Conservation (phyloP, 2,888 invertebrate genomes). For the Metallyticus violacea region DNA sequence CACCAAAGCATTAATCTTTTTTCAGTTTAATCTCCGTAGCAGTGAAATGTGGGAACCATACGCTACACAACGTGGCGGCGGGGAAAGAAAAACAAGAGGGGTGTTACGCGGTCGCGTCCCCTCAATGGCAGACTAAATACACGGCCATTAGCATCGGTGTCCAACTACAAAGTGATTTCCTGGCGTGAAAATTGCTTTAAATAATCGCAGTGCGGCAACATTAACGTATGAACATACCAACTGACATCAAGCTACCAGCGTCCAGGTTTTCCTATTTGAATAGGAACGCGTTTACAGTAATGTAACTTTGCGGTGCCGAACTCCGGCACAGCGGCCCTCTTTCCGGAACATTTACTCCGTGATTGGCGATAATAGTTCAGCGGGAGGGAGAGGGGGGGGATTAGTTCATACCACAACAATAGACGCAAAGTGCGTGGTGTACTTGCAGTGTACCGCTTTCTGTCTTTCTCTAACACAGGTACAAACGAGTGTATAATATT, state of each 20-base stretch:
- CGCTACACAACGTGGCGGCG: no score
- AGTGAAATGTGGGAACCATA: neutral
- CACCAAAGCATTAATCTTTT: no score
- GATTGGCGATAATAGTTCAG: constrained; percentile 8
- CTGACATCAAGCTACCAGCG: no score
- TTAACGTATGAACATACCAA: neutral
- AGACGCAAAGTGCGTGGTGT: neutral
- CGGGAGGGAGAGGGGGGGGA: neutral
- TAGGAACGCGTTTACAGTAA: neutral
- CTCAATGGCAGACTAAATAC: neutral
- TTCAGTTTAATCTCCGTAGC: neutral
- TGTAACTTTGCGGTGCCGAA: neutral
- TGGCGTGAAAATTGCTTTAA: constrained; percentile 19
- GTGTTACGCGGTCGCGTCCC: neutral
- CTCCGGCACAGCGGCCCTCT: neutral
- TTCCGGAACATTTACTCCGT: constrained; percentile 13
- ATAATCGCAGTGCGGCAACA: constrained; percentile 10
- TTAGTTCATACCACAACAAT: constrained; percentile 9
- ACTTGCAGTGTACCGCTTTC: no score
- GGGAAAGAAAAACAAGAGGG: neutral
- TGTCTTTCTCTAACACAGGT: no score
- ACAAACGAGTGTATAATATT: no score
- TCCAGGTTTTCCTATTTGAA: neutral
- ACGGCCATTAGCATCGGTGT: constrained; percentile 10
- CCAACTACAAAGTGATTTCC: constrained; percentile 8